Evolutionary conservation across 2,113 vertebrate species (phyloP).

Genomic region (Cynocephalus volans): DNA sequence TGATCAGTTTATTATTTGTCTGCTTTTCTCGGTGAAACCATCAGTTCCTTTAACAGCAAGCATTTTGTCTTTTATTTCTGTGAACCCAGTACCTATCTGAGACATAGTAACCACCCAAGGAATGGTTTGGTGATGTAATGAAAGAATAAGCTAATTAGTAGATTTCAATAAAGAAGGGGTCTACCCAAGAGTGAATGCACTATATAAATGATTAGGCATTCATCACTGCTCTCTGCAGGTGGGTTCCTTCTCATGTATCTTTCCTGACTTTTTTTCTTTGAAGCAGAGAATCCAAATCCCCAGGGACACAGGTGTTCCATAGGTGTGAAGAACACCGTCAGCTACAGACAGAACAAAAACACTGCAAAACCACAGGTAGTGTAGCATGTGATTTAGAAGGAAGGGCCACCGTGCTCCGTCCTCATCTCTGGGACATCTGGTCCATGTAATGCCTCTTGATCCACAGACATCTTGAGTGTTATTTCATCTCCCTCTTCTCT

Average conservation of each 20-base stretch:
- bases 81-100: neutral
- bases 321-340: neutral
- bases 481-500: neutral
- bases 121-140: neutral
- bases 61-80: neutral
- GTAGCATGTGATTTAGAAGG: neutral
- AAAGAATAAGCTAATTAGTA: neutral
- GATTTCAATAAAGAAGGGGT: neutral
- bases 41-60: neutral
- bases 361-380: neutral
- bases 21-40: neutral
- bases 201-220: rapidly evolving
- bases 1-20: neutral
- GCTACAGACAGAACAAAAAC: neutral
- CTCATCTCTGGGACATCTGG: neutral
- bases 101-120: neutral
- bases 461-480: neutral
- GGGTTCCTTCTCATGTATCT: neutral
- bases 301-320: neutral
- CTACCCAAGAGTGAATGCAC: neutral
- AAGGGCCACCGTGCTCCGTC: neutral
- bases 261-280: neutral
- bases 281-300: neutral
- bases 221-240: rapidly evolving
- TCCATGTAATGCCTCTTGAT: neutral